Percentiles rank a stretch among this genome's conserved stretches.
Evolutionary conservation across 2,888 invertebrate species (phyloP).

Genomic region (Zootermopsis nevadensis): DNA sequence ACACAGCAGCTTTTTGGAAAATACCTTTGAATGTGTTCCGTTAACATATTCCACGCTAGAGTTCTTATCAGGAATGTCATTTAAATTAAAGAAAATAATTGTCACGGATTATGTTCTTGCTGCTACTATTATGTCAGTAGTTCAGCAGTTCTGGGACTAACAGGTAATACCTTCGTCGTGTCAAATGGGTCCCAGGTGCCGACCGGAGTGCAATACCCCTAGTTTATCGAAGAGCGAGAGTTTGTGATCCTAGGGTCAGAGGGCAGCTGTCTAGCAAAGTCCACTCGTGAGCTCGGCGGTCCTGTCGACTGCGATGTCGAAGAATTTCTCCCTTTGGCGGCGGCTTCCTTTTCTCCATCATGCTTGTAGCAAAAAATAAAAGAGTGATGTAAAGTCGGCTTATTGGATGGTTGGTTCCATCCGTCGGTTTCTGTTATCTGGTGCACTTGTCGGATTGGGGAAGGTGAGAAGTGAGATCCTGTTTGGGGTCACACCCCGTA

Average conservation of each 20-base stretch:
- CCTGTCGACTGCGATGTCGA: conserved; percentile 7
- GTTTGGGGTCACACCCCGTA: conserved; percentile 38
- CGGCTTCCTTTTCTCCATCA: conserved; percentile 10
- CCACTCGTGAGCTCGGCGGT: conserved; percentile 6
- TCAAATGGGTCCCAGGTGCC: no score
- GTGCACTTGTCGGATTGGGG: conserved; percentile 37
- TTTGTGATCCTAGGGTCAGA: background rate
- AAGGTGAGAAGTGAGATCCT: conserved; percentile 33
- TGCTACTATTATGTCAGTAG: no score
- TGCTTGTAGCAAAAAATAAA: background rate
- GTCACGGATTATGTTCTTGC: no score
- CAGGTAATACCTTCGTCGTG: no score
- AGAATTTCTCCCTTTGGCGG: conserved; percentile 11
- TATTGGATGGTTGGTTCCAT: conserved; percentile 8
- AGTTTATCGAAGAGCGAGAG: background rate
- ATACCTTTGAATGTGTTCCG: no score
- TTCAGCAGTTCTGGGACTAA: no score
- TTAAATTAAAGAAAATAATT: no score
- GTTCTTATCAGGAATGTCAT: no score
- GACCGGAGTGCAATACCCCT: background rate
- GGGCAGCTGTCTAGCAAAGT: background rate
- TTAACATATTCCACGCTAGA: no score
- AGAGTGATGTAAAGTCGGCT: background rate
- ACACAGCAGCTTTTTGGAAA: no score
- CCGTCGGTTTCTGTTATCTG: conserved; percentile 24